Conservation (phyloP, 2,113 vertebrate species). For the Aldabrachelys gigantea region DNA sequence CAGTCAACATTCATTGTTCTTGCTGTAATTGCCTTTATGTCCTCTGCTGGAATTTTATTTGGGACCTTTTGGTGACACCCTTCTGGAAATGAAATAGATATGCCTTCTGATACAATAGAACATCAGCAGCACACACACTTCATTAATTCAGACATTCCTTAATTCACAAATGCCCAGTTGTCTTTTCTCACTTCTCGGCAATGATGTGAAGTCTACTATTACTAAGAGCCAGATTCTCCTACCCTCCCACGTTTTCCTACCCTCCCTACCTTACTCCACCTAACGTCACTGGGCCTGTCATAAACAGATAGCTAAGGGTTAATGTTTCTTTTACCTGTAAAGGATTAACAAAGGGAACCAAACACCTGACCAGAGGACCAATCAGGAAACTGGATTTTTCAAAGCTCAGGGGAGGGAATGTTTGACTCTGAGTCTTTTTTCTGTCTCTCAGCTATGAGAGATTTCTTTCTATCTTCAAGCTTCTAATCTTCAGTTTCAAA, state of each 20-base stretch:
- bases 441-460: too few species aligned
- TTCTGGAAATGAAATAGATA: constrained; percentile 26
- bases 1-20: constrained; percentile 57
- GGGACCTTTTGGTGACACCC: constrained; percentile 13
- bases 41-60: constrained; percentile 57
- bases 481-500: too few species aligned
- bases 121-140: background rate
- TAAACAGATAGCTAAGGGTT: too few species aligned
- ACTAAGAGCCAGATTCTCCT: background rate
- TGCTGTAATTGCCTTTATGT: constrained; percentile 50
- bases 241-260: background rate
- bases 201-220: background rate
- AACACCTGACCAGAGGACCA: too few species aligned
- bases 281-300: background rate
- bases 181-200: background rate
- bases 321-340: too few species aligned
- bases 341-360: too few species aligned
- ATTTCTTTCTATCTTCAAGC: too few species aligned
- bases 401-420: too few species aligned
- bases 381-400: too few species aligned
- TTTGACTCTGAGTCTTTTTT: too few species aligned
- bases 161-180: background rate
- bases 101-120: background rate
- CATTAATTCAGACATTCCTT: background rate
- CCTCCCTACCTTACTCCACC: accelerated